Conservation (phyloP, 2,797 vertebrate species). For the Vireo griseus region DNA sequence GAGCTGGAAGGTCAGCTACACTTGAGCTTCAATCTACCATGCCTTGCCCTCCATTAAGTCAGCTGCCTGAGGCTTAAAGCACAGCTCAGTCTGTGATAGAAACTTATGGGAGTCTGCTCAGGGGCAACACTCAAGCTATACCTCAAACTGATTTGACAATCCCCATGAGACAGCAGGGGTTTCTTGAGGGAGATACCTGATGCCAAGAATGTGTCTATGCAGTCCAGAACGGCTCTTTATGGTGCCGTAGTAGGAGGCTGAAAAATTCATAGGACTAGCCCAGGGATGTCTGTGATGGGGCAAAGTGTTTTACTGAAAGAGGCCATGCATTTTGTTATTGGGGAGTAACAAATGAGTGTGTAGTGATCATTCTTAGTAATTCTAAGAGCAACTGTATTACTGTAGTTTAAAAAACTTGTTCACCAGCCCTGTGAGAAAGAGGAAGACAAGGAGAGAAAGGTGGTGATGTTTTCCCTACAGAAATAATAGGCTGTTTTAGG, state of each 20-base stretch:
- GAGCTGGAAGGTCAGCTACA: constrained; percentile 56
- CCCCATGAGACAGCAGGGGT: background rate
- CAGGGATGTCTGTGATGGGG: background rate
- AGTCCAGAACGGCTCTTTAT: background rate
- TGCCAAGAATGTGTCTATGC: constrained; percentile 1
- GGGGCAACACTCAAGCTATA: constrained; percentile 36
- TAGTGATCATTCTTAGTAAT: background rate
- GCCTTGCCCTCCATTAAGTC: constrained; percentile 52
- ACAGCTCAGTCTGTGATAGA: constrained; percentile 49
- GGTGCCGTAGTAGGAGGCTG: background rate
- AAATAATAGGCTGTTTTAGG: background rate
- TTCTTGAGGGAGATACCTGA: background rate
- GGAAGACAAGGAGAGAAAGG: background rate
- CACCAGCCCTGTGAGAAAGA: background rate
- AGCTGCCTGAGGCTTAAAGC: constrained; percentile 51
- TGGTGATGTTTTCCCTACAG: background rate
- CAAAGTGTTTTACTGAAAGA: background rate
- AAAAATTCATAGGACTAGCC: background rate
- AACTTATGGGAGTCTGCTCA: constrained; percentile 45
- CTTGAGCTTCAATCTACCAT: constrained; percentile 55
- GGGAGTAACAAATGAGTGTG: background rate
- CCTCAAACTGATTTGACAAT: constrained; percentile 10
- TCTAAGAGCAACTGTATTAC: background rate
- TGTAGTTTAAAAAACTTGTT: background rate
- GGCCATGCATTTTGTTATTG: background rate